phyloP scores from a whole-genome alignment of 64 coral and sea anemone species.

The Montipora sp. region DNA sequence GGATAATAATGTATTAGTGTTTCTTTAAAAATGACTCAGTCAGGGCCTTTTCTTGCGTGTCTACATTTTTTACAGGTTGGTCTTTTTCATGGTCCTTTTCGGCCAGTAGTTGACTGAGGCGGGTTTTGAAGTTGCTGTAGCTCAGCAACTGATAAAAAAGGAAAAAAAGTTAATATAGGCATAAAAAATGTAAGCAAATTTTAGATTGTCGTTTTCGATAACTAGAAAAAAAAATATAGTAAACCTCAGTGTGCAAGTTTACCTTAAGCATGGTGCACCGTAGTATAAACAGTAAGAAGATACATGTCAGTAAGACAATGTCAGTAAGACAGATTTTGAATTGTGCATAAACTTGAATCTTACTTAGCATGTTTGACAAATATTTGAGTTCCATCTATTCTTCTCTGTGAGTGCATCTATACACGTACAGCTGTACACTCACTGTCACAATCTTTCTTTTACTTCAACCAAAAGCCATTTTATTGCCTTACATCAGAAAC shows the following conservation, averaged over 20 bases:
- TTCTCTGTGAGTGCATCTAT: not conserved
- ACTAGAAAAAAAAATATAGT: not conserved
- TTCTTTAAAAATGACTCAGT: too few species aligned
- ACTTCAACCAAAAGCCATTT: not conserved
- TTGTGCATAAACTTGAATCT: not conserved
- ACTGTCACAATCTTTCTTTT: not conserved
- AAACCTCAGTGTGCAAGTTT: constrained; percentile 8
- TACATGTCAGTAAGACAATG: not conserved
- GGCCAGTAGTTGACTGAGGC: not conserved
- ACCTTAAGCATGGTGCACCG: not conserved
- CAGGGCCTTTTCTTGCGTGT: constrained; percentile 34
- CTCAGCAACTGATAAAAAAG: constrained; percentile 48
- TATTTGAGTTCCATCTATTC: not conserved
- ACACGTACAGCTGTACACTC: not conserved
- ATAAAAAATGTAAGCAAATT: constrained; percentile 24
- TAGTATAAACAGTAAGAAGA: not conserved
- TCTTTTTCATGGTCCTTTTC: constrained; percentile 44
- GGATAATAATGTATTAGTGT: too few species aligned
- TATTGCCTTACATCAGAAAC: not conserved
- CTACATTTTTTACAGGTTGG: constrained; percentile 59
- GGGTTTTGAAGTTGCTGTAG: constrained; percentile 51
- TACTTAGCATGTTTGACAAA: not conserved
- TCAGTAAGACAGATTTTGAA: not conserved
- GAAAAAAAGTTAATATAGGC: not conserved
- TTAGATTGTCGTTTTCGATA: not conserved